Conservation (phyloP, 2,113 vertebrate species). For the Brachyhypopomus gauderio region DNA sequence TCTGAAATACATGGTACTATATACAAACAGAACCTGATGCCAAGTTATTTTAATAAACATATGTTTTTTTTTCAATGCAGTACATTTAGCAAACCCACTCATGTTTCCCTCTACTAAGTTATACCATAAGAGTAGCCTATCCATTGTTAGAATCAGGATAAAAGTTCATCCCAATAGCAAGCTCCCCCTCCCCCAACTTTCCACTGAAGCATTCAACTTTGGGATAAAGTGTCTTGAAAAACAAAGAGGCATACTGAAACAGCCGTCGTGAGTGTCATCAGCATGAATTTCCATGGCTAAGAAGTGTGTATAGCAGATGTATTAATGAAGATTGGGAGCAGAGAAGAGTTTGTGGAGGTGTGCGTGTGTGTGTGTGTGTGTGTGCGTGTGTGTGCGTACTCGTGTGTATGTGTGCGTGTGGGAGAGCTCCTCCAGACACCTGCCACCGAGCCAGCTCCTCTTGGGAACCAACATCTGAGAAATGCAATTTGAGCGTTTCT, state of each 20-base stretch:
- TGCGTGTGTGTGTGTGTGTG: constrained; percentile 72
- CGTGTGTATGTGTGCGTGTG: constrained; percentile 47
- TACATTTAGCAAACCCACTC: too few relatives aligned
- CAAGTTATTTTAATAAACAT: too few relatives aligned
- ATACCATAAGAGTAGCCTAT: not conserved
- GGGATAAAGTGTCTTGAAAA: constrained; percentile 79
- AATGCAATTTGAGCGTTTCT: constrained; percentile 75
- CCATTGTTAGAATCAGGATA: constrained; percentile 2
- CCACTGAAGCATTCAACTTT: constrained; percentile 84
- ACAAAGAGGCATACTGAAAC: constrained; percentile 86
- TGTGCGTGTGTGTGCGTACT: constrained; percentile 67
- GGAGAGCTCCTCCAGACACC: constrained; percentile 73
- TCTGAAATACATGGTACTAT: not conserved
- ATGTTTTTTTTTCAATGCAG: too few relatives aligned
- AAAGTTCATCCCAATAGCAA: not conserved
- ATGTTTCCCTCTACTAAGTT: too few relatives aligned
- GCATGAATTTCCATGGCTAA: constrained; percentile 98
- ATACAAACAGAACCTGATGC: too few relatives aligned
- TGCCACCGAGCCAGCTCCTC: constrained; percentile 78
- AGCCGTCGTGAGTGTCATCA: constrained; percentile 87
- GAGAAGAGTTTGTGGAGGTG: constrained; percentile 70
- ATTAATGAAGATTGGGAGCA: constrained; percentile 92
- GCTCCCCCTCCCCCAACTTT: constrained; percentile 37
- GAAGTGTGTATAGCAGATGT: constrained; percentile 92
- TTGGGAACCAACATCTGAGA: constrained; percentile 75